Evolutionary conservation across 2,797 vertebrate species (phyloP).

Genomic region (Falco columbarius): DNA sequence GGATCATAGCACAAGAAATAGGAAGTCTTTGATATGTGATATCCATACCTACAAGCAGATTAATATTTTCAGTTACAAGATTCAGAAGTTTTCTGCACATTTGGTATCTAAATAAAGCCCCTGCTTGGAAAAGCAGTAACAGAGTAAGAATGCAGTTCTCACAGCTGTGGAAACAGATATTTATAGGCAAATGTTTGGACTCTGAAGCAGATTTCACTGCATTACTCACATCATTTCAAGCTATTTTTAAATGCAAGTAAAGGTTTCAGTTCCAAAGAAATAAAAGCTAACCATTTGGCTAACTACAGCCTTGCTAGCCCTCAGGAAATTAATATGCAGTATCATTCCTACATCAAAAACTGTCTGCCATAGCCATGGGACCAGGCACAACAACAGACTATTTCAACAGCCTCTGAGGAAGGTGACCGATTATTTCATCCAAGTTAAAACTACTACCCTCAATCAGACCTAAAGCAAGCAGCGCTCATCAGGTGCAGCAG

Average conservation of each 20-base stretch:
- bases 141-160: not conserved
- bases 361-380: rapidly evolving
- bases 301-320: not conserved
- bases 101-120: not conserved
- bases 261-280: not conserved
- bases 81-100: not conserved
- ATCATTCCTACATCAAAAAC: not conserved
- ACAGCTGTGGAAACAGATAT: not conserved
- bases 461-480: not conserved
- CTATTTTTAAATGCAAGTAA: not conserved
- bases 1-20: conserved; percentile 92
- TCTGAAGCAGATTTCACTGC: not conserved
- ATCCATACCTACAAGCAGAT: conserved; percentile 85
- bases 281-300: not conserved
- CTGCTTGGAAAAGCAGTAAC: not conserved
- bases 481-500: not conserved
- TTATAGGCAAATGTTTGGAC: not conserved
- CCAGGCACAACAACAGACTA: not conserved
- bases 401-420: not conserved
- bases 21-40: conserved; percentile 90
- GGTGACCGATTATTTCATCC: not conserved
- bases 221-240: not conserved
- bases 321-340: not conserved
- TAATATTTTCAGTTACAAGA: not conserved
- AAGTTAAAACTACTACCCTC: not conserved